phyloP scores from a whole-genome alignment of 2,888 invertebrate species.

The Drosophila rubida region DNA sequence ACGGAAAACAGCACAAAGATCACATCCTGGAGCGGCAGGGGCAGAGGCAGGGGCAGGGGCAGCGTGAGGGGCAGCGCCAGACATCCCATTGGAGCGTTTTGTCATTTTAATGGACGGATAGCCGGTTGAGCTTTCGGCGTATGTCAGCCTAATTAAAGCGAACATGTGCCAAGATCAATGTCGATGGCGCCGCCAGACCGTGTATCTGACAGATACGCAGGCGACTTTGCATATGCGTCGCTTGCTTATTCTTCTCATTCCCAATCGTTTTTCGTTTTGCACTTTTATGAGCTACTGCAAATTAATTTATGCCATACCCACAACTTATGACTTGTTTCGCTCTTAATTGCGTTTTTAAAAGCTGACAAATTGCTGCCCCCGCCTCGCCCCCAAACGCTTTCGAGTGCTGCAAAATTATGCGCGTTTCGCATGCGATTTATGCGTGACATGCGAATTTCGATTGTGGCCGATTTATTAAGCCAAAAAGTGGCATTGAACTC shows the following conservation, averaged over 20 bases:
- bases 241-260: conserved; percentile 5
- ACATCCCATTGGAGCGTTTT: conserved; percentile 54
- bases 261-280: background rate
- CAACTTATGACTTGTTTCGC: conserved; percentile 52
- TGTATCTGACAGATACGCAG: conserved; percentile 59
- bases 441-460: conserved; percentile 56
- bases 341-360: conserved; percentile 65
- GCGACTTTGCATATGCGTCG: conserved; percentile 7
- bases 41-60: too few relatives aligned
- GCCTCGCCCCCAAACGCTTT: background rate
- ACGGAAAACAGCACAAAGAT: conserved; percentile 51
- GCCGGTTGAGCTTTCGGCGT: conserved; percentile 32
- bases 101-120: conserved; percentile 64
- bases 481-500: conserved; percentile 64
- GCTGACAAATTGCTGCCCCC: conserved; percentile 69
- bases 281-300: conserved; percentile 59
- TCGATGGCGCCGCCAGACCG: conserved; percentile 66
- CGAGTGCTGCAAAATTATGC: conserved; percentile 48
- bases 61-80: background rate
- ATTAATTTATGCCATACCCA: conserved; percentile 68
- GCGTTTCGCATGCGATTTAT: conserved; percentile 68
- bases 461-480: conserved; percentile 34
- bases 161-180: conserved; percentile 81
- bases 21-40: conserved; percentile 10
- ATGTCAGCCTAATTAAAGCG: conserved; percentile 75